These are phyloP conservation scores for Craseonycteris thonglongyai DNA, from an alignment of 2,113 vertebrate genomes.

Conservation along the genomic window DNA sequence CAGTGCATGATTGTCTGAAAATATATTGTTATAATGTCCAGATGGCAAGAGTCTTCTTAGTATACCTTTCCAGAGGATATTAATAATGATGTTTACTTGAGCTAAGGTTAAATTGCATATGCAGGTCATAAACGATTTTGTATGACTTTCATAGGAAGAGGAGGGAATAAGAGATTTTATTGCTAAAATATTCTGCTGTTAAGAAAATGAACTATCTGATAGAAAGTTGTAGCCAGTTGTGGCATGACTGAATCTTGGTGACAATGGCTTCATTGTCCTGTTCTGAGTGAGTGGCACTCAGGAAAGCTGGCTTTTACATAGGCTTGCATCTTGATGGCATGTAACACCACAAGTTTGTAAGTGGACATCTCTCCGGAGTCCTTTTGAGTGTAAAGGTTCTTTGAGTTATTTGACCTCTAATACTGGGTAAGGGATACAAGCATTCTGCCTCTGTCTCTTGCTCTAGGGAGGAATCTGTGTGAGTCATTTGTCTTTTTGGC, in stretches of 20 bases:
- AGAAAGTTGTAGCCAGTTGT: background rate
- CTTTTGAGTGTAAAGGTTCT: background rate
- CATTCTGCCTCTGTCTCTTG: background rate
- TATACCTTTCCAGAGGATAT: background rate
- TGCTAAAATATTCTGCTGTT: background rate
- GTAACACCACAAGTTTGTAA: background rate
- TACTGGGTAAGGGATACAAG: background rate
- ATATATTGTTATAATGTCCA: background rate
- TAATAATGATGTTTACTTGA: background rate
- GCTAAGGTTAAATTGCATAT: background rate
- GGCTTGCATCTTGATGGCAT: background rate
- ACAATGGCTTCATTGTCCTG: background rate
- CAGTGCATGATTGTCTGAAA: background rate
- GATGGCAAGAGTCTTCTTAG: background rate
- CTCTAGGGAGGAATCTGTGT: background rate
- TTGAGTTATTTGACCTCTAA: background rate
- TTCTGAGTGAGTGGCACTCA: background rate
- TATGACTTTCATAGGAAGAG: background rate
- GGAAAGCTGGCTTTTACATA: background rate
- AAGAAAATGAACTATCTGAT: background rate
- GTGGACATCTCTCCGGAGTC: background rate
- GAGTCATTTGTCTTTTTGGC: background rate
- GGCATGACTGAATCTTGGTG: background rate
- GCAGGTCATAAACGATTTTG: background rate
- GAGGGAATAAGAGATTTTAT: background rate